Percentiles rank a stretch among this genome's conserved stretches.
These are phyloP conservation scores for Thymelicus acteon DNA, from an alignment of 2,888 invertebrate genomes.

Conservation along the genomic window DNA sequence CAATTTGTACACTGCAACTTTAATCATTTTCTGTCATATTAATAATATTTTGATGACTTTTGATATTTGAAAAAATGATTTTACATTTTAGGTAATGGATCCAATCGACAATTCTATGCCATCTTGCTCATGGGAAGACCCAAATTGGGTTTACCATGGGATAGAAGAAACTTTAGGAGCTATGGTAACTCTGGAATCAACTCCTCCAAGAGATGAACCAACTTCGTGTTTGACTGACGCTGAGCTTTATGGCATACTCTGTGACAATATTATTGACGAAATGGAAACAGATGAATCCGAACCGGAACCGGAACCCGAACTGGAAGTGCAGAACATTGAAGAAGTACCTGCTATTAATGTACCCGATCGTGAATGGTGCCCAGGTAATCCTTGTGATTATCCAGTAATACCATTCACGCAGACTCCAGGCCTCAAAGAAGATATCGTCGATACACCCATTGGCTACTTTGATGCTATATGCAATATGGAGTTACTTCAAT, in stretches of 20 bases:
- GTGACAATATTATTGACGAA: slow-evolving; percentile 37
- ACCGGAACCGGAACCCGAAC: slow-evolving; percentile 27
- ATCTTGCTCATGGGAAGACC: slow-evolving; percentile 13
- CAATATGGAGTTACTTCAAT: slow-evolving; percentile 35
- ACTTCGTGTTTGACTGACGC: slow-evolving; percentile 26
- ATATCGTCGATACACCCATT: slow-evolving; percentile 40
- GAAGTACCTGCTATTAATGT: slow-evolving; percentile 8
- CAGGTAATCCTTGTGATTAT: slow-evolving; percentile 34
- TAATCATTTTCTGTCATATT: slow-evolving; percentile 1
- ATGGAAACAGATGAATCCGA: slow-evolving; percentile 33
- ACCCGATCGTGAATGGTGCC: slow-evolving; percentile 34
- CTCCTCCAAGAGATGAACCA: slow-evolving; percentile 13
- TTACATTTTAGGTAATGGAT: slow-evolving; percentile 4
- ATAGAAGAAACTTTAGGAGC: slow-evolving; percentile 13
- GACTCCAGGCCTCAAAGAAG: slow-evolving; percentile 41
- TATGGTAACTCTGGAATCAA: slow-evolving; percentile 13
- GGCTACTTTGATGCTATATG: slow-evolving; percentile 42
- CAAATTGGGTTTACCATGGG: slow-evolving; percentile 13
- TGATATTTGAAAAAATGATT: slow-evolving; percentile 4
- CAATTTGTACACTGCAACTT: slow-evolving; percentile 8
- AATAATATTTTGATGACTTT: slow-evolving; percentile 4
- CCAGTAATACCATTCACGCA: slow-evolving; percentile 26
- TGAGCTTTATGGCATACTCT: slow-evolving; percentile 31
- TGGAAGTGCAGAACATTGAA: slow-evolving; percentile 24
- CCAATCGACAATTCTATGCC: slow-evolving; percentile 7